Percentiles rank a stretch among this genome's conserved stretches.
Evolutionary conservation across 2,797 vertebrate species (phyloP).

Genomic region (Botia almorhae): DNA sequence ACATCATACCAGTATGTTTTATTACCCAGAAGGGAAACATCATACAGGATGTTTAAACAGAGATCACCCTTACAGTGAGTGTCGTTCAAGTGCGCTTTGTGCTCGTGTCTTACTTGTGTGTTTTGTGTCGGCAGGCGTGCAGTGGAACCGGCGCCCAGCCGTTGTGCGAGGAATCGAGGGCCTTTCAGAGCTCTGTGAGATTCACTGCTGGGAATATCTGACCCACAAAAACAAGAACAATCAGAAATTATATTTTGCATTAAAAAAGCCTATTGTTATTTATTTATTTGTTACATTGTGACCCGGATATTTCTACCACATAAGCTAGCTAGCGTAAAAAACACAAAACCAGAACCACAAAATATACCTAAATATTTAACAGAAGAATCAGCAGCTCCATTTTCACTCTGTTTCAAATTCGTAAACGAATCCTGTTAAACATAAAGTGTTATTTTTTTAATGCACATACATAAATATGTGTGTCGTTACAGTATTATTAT

Average conservation of each 20-base stretch:
- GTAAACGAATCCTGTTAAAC: slow-evolving; percentile 32
- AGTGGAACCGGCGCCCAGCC: slow-evolving; percentile 53
- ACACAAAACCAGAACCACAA: neutral
- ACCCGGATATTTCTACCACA: neutral
- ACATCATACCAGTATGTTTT: neutral
- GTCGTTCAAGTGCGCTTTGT: neutral
- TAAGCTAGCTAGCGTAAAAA: too few species aligned
- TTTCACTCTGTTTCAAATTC: slow-evolving; percentile 55
- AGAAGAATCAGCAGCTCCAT: slow-evolving; percentile 63
- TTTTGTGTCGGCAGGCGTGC: slow-evolving; percentile 46
- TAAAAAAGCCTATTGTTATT: too few species aligned
- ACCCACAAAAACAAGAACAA: slow-evolving; percentile 53
- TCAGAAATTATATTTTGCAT: neutral
- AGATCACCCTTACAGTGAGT: too few species aligned
- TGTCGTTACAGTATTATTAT: neutral
- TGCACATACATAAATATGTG: neutral
- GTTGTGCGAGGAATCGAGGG: slow-evolving; percentile 68
- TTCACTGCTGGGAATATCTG: slow-evolving; percentile 59
- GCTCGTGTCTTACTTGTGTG: slow-evolving; percentile 23
- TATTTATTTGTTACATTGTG: neutral
- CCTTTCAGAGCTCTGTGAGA: slow-evolving; percentile 64
- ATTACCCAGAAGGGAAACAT: too few species aligned
- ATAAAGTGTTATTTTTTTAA: neutral
- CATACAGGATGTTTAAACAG: neutral
- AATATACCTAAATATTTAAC: slow-evolving; percentile 76